Percentiles rank a stretch among this genome's conserved stretches.
Conservation (phyloP, 2,797 vertebrate species). For the Pseudochirops corinnae region DNA sequence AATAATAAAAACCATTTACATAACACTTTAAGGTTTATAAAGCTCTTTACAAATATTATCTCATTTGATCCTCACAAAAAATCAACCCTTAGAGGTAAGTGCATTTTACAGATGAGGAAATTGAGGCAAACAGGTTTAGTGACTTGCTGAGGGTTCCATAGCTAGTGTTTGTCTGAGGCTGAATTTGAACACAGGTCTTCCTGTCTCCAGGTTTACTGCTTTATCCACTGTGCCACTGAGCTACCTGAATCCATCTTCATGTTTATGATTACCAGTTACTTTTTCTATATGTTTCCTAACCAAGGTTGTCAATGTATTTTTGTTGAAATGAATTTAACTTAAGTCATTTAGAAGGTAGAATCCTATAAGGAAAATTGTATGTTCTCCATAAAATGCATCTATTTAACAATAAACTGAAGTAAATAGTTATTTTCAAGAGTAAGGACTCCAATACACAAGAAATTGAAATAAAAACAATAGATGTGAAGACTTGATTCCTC, state of each 20-base stretch:
- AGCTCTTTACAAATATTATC: background rate
- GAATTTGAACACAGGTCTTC: background rate
- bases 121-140: background rate
- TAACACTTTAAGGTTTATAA: background rate
- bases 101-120: background rate
- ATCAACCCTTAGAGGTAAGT: background rate
- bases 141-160: background rate
- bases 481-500: conserved; percentile 42
- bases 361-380: background rate
- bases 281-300: background rate
- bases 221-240: background rate
- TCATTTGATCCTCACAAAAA: background rate
- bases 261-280: background rate
- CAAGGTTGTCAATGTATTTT: background rate
- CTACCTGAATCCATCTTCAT: background rate
- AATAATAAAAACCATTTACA: background rate
- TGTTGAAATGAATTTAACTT: background rate
- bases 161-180: background rate
- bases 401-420: background rate
- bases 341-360: background rate
- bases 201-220: background rate
- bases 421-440: background rate
- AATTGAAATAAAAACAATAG: conserved; percentile 64
- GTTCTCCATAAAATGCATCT: background rate
- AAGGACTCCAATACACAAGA: background rate